Base-by-base conservation (phyloP, 2,888 invertebrate genomes). In the Nasonovia ribisnigri region DNA sequence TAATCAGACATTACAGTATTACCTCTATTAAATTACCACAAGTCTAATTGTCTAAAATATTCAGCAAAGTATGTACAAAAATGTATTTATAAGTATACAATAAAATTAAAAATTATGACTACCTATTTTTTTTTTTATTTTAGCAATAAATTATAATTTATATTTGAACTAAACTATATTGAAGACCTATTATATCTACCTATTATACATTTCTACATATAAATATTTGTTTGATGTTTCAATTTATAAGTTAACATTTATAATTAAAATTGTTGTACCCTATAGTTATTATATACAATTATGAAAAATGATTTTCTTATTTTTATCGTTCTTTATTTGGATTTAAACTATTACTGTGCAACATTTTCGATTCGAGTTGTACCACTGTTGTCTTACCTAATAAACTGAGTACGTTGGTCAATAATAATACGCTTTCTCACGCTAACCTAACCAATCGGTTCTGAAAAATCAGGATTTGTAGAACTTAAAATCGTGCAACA, bases 401-500 rank as follows among this genome's bases (percentile, higher is more conserved):
- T 77, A 36, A 77, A 86, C 43, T 24, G 29, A 46, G 29, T 86
- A 43, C 29, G 6, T 89, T 57, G 57, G 43, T 89, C 54, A 60
- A 89, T 60, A 89, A 89, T 89, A 60, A 43, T 57, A 26, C 36
- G 20, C 77, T 77, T 77, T 77, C 77, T 57, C 57, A n/a, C 57
- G 57, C 57, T 89, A 51, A 51, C 42, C 24, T n/a, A n/a, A n/a
- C n/a, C n/a, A 29, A 86, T 86, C 5, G 86, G 6, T 86, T 86
- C 29, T 36, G 8, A 77, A 77, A 77, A 77, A 77, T 77, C 77
- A 42, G 36, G 6, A 77, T 36, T 77, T 8, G 10, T 77, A 36
- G 20, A 77, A 77, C 20, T 48, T 88, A 51, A 51, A 51, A 88
- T 88, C 88, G 88, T 88, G 88, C 88, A 88, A 88, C 51, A 88